Base-by-base conservation (phyloP, 2,888 invertebrate species). In the Mesoligia furuncula region DNA sequence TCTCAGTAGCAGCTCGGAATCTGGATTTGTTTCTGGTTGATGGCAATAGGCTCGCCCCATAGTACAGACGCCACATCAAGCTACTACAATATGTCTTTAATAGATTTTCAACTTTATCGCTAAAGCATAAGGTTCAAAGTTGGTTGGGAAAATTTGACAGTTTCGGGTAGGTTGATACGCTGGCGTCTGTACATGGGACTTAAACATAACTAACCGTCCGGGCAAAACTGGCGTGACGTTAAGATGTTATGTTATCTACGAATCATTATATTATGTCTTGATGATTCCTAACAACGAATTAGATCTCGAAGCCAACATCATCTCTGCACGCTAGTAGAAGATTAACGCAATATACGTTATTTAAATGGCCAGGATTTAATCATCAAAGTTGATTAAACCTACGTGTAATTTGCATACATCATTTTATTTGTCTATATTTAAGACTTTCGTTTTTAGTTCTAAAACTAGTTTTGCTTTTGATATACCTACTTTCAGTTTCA, bases 371-470 rank as follows among this genome's bases (percentile, higher is more conserved):
- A 9, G 17, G 39, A 70, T 62, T 79, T n/a, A 67, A 70, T 73
- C 31, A 39, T n/a, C 42, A 66, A 51, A n/a, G 45, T 74, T 31
- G 15, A 77, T 77, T 77, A 73, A 76, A 77, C 66, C 59, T 71
- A 45, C 45, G n/a, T 68, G 51, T 61, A 65, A 79, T 85, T 79
- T 81, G 64, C 77, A 83, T 80, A 81, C 79, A 75, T 81, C 51
- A 74, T 80, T 78, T 73, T 80, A 48, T 77, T 74, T 42, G 31
- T 24, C 70, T 61, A 83, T 83, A 72, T 54, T 85, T 74, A 57
- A 72, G 7, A 76, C 88, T 85, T 88, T 88, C 82, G 66, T 59
- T 84, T 85, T 87, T 77, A 80, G 70, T 73, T 78, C 81, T 85
- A 71, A 61, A 85, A 79, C 85, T 85, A 51, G 85, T 85, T 87